Evolutionary conservation across 2,113 vertebrate species (phyloP), one percentile per base, ranked within the genome.

Genomic region (Ceuthmochares aereus): DNA sequence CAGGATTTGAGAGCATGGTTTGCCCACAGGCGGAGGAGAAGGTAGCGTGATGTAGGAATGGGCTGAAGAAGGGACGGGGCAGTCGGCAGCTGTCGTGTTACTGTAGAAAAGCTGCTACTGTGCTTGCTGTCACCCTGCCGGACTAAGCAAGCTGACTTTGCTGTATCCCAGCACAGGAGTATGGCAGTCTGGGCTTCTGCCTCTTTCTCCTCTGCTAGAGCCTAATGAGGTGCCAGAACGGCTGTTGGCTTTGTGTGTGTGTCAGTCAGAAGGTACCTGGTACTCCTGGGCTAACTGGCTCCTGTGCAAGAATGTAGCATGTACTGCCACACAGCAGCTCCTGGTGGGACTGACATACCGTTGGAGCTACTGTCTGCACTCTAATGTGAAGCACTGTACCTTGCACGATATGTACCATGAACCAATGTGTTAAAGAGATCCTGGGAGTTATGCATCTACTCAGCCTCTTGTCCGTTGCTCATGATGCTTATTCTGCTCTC

Each of bases 371-470:
- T 79, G 32, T 36, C 72, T 13, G 14, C 3, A 27, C 54, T 25
- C 74, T 27, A 3, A 2, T 3, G 16, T 7, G 62, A 45, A 49
- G 34, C 2, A 1, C 49, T 26, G n/a, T 52, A 10, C 62, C 34
- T 21, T 3, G 10, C 11, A 6, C 0, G 0, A 1, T 1, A 2
- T 1, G 27, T 14, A 4, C n/a, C 32, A 7, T 1, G 1, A 69
- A 54, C 20, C 16, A 12, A 10, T 7, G 21, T 4, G 26, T n/a
- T 63, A 20, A 84, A 84, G 36, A 19, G 17, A 0, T 27, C 21
- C 60, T 29, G 16, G 27, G 43, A 60, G 59, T 26, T 12, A 14
- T 2, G 8, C 12, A 34, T 16, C n/a, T 72, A 7, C 52, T 89
- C 49, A 18, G 21, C 17, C 32, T 51, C 40, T 55, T 56, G 37